phyloP scores from a whole-genome alignment of 2,113 vertebrate species.

The Pogona vitticeps region DNA sequence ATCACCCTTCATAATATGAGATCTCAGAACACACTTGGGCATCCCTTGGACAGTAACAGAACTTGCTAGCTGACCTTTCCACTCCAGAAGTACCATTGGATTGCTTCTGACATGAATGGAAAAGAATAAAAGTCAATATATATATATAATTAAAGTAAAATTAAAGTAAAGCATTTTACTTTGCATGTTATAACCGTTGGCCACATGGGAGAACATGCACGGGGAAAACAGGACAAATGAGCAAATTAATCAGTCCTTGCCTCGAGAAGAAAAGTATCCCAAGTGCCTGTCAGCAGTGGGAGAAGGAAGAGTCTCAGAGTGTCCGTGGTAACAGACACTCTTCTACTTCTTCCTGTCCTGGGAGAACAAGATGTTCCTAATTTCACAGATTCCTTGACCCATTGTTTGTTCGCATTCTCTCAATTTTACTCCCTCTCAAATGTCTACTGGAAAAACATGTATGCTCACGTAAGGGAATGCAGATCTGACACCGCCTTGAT shows the following conservation, averaged over 20 bases:
- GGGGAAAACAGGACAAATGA: neutral
- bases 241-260: neutral
- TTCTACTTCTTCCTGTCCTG: neutral
- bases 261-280: neutral
- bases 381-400: constrained; percentile 8
- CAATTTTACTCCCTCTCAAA: neutral
- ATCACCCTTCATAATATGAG: too few species aligned
- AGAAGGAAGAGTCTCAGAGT: neutral
- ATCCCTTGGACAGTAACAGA: too few species aligned
- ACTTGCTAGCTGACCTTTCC: too few species aligned
- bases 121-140: too few species aligned
- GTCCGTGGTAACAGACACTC: neutral
- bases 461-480: neutral
- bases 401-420: constrained; percentile 13
- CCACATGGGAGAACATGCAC: neutral
- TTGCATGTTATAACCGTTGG: neutral
- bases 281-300: neutral
- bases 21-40: too few species aligned
- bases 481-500: neutral
- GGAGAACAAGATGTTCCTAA: constrained; percentile 11
- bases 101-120: too few species aligned
- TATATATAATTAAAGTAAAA: too few species aligned
- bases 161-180: neutral
- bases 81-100: too few species aligned
- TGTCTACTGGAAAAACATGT: constrained; percentile 11